A percentile compares a stretch with the other conserved stretches of the same genome.
Evolutionary conservation across 2,888 invertebrate species (phyloP).

Genomic region (Luperina nickerlii): DNA sequence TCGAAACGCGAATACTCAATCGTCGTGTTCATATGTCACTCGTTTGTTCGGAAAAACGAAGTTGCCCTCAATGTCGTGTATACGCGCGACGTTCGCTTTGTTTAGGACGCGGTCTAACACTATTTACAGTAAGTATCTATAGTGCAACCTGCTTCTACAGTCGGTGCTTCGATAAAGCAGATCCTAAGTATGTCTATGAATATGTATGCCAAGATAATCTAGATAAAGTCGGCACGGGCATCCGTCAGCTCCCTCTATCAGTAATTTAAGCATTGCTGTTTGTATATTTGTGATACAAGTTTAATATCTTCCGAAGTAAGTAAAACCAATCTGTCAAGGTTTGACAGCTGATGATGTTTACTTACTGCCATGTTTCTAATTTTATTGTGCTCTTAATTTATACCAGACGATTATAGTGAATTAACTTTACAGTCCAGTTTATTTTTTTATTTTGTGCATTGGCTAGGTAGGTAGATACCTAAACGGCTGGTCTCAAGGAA

Average conservation of each 20-base stretch:
- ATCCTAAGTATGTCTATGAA: constrained; percentile 50
- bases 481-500: background rate
- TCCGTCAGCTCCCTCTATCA: constrained; percentile 38
- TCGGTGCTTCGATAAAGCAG: constrained; percentile 15
- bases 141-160: background rate
- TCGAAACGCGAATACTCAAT: background rate
- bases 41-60: background rate
- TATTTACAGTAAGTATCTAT: background rate
- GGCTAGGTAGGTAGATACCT: background rate
- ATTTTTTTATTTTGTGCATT: background rate
- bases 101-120: background rate
- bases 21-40: background rate
- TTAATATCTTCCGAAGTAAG: constrained; percentile 11
- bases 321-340: constrained; percentile 8
- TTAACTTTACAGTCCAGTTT: background rate
- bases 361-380: background rate
- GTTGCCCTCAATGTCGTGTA: background rate
- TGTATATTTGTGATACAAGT: constrained; percentile 30
- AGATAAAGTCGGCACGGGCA: constrained; percentile 40
- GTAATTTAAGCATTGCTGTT: constrained; percentile 44
- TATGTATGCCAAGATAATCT: constrained; percentile 48
- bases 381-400: background rate
- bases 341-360: constrained; percentile 10
- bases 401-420: background rate
- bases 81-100: background rate